Evolutionary conservation across 2,797 vertebrate species (phyloP), one percentile per base, ranked within the genome.

Genomic region (Cercopithecus mitis): DNA sequence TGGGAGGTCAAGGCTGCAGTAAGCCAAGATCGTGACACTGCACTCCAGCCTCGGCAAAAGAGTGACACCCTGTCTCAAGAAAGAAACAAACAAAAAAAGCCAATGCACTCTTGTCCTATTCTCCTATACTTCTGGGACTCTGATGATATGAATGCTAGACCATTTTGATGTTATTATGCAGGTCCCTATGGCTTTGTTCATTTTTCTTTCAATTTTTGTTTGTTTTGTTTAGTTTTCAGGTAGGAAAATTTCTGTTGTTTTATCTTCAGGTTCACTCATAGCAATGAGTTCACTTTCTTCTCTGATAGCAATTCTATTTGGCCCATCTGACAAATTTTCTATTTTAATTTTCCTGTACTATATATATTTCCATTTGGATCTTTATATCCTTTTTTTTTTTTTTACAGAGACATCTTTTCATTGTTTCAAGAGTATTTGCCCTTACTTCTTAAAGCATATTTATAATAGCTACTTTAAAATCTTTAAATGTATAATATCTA

Each of bases 371-470:
- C 61, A 58, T 25, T 86, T 79, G 4, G 14, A 52, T 87, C 36
- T 73, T 79, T 73, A 25, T n/a, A 77, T 22, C 6, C 76, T 45
- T 76, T 75, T 61, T 73, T 87, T 25, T 75, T 58, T 87, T 33
- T 75, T 79, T 67, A 5, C 27, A 94, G 67, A 84, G 24, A 67
- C 17, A 36, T 24, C 61, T 79, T 90, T 45, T 73, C 84, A 86
- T 79, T 90, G 72, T 94, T 81, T 96, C 61, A 64, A 85, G 77
- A 47, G 39, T 11, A 76, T 80, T 85, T 94, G 25, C 81, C 36
- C 15, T 92, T 61, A 76, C 12, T 73, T 72, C 73, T 76, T 70
- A 70, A 64, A 73, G 17, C 36, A 76, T n/a, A 8, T 92, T 79
- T 47, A 73, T 79, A 84, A 50, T 8, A 75, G 76, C 50, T 81